Percentiles rank a stretch among this genome's conserved stretches.
Evolutionary conservation across 2,113 vertebrate genomes (phyloP).

Genomic region (Pseudorasbora parva): DNA sequence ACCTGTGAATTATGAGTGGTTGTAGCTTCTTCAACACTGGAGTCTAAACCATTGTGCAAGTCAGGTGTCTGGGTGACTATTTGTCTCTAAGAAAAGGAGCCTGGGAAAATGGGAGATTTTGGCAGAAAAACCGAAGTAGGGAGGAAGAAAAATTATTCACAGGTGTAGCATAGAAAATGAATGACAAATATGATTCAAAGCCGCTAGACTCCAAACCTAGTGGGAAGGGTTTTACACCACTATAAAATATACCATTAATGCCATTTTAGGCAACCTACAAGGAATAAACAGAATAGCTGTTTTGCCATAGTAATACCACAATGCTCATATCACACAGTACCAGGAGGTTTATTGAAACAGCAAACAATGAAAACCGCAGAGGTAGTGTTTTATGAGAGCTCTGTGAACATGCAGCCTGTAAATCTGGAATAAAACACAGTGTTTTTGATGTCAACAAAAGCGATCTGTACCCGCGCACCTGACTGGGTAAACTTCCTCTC

Average conservation of each 20-base stretch:
- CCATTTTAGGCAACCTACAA: conserved; percentile 2
- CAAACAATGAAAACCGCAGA: conserved; percentile 48
- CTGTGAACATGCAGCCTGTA: conserved; percentile 11
- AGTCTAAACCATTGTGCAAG: background rate
- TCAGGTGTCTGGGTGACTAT: background rate
- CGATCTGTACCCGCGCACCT: conserved; percentile 3
- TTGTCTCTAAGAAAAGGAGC: conserved; percentile 10
- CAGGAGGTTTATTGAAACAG: conserved; percentile 35
- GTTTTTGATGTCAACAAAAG: conserved; percentile 43
- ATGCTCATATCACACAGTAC: conserved; percentile 1
- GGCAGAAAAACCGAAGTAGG: background rate
- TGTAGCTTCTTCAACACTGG: background rate
- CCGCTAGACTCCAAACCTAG: background rate
- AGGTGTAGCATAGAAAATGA: background rate
- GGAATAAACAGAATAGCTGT: background rate
- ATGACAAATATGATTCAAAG: background rate
- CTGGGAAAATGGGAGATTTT: background rate
- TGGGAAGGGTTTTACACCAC: background rate
- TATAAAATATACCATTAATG: conserved; percentile 7
- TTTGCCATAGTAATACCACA: conserved; percentile 13
- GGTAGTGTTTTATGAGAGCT: conserved; percentile 31
- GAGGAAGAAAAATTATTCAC: background rate
- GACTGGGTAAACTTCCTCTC: background rate
- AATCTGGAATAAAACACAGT: conserved; percentile 35
- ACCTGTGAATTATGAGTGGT: background rate